phyloP scores from a whole-genome alignment of 2,888 invertebrate species.

The Lysandra coridon region DNA sequence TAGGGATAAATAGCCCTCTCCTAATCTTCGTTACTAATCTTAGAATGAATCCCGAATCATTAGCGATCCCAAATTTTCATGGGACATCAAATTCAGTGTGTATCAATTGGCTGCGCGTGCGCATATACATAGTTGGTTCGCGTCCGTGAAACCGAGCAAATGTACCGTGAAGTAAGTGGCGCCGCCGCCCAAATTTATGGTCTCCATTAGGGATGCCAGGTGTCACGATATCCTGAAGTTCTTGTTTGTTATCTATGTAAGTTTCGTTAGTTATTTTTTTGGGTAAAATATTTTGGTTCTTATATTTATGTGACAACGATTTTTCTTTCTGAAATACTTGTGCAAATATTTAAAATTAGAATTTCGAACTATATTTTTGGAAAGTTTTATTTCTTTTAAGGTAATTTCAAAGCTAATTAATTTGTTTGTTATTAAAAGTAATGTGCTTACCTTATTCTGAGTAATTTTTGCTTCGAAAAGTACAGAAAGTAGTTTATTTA shows the following conservation, averaged over 20 bases:
- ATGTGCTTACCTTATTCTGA: background rate
- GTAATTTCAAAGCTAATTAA: background rate
- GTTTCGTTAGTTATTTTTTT: background rate
- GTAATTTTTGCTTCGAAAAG: background rate
- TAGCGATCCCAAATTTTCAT: background rate
- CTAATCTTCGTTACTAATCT: background rate
- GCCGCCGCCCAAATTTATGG: constrained; percentile 49
- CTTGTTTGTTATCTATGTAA: background rate
- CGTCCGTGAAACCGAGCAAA: constrained; percentile 60
- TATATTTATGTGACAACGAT: no score
- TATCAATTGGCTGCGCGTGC: constrained; percentile 29
- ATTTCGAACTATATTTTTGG: background rate
- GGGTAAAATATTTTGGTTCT: background rate
- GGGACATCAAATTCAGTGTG: background rate
- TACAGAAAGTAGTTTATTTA: background rate
- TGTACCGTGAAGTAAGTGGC: constrained; percentile 57
- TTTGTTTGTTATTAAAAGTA: background rate
- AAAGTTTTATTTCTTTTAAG: background rate
- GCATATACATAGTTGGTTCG: constrained; percentile 44
- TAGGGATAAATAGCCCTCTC: no score
- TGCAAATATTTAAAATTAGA: no score
- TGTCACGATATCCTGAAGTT: background rate
- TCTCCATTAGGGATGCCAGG: constrained; percentile 38
- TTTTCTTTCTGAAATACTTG: no score
- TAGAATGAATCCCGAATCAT: background rate